Base-by-base conservation (phyloP, 2,888 invertebrate species). In the Acleris holmiana region DNA sequence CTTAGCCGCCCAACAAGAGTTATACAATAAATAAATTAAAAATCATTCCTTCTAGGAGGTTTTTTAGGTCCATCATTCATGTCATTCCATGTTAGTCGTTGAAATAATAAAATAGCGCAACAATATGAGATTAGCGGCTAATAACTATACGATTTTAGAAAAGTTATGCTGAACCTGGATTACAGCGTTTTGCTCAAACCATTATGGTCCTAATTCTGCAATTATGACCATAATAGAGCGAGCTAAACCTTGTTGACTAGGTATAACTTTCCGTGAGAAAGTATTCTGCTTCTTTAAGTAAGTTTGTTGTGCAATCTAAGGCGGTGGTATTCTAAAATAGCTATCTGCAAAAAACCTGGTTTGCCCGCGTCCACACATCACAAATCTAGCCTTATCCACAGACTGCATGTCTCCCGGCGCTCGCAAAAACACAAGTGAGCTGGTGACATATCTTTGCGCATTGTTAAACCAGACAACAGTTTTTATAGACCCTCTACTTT, bases 341-440 rank as follows among this genome's bases (percentile, higher is more conserved):
- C 15, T 21, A 53, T 57, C 51, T 44, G 50, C 35, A 67, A 68
- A 67, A 69, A 66, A 67, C 57, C 69, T 68, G 48, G 64, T 55
- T 57, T 59, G 64, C 51, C 41, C 67, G 66, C 64, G 64, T 68
- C 69, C 66, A 67, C 65, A 57, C 69, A 66, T 63, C 69, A 63
- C 72, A 72, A 72, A 72, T 72, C 69, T 68, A 70, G 40, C 69
- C 71, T 71, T 71, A 72, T 72, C 70, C 58, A 62, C 68, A 68
- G 70, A 68, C 72, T 66, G 67, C 44, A 65, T 62, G 68, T 67
- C 68, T 66, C 67, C 68, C 48, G 50, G 55, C 66, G 48, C 67
- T 25, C 56, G 67, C 67, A 70, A 71, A 71, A 73, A 68, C 67
- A 17, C 62, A 69, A 67, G 41, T 66, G 55, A 58, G 56, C 47